Percentiles rank a stretch among this genome's conserved stretches.
These are phyloP conservation scores for Anas acuta DNA, from an alignment of 2,797 vertebrate genomes.

Conservation along the genomic window DNA sequence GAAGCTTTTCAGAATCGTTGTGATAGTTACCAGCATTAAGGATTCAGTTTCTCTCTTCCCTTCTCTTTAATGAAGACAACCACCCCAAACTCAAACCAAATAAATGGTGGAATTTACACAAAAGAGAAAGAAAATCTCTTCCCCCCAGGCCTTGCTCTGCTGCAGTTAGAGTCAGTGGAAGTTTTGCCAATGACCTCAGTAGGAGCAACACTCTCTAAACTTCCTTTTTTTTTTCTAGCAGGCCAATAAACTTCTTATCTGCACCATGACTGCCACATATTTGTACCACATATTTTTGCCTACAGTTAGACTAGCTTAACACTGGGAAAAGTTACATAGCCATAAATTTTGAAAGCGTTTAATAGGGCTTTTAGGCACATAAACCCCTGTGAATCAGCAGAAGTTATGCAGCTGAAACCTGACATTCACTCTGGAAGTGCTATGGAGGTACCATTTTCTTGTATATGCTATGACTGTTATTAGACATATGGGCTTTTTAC, in stretches of 20 bases:
- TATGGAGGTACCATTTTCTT: background rate
- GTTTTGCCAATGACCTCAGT: background rate
- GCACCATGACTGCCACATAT: background rate
- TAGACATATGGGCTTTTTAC: background rate
- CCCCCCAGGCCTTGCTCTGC: fast-evolving
- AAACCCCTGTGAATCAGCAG: background rate
- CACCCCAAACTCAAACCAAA: background rate
- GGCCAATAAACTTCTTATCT: background rate
- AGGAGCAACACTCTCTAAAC: background rate
- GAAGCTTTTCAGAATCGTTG: background rate
- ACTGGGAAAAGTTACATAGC: background rate
- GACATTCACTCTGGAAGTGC: background rate
- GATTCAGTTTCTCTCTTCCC: background rate
- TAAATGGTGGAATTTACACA: background rate
- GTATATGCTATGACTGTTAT: background rate
- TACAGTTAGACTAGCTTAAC: background rate
- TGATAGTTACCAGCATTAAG: background rate
- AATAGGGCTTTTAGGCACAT: background rate
- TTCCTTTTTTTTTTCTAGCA: background rate
- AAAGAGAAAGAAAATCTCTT: background rate
- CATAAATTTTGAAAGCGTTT: slow-evolving; percentile 22
- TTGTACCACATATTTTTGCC: background rate
- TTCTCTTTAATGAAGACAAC: background rate
- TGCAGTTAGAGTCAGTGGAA: background rate
- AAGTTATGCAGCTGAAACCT: background rate